Percentiles rank a stretch among this genome's conserved stretches.
Evolutionary conservation across 1,140 invertebrate genomes (phyloP).

Genomic region (Formica selysi): DNA sequence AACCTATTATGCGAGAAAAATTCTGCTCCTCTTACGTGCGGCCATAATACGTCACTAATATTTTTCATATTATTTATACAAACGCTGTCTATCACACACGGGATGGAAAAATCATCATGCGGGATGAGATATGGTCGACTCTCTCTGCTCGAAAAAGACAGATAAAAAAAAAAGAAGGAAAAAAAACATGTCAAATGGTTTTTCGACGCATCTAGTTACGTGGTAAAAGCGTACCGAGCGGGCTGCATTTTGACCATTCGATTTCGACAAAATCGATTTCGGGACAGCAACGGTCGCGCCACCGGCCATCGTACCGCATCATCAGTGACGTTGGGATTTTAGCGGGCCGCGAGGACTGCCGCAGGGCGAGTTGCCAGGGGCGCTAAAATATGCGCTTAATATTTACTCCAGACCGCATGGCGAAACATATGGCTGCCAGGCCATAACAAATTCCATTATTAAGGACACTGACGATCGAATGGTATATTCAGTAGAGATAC

Average conservation of each 20-base stretch:
- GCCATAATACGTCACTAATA: neutral
- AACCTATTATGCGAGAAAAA: neutral
- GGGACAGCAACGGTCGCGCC: slow-evolving; percentile 37
- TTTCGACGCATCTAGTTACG: slow-evolving; percentile 57
- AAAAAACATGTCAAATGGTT: slow-evolving; percentile 47
- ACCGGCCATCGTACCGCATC: slow-evolving; percentile 38
- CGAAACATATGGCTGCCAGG: slow-evolving; percentile 67
- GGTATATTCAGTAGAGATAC: neutral
- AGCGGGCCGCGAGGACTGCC: slow-evolving; percentile 50
- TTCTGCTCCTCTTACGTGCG: slow-evolving; percentile 8
- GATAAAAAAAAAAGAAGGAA: neutral
- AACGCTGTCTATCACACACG: neutral
- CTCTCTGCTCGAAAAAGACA: neutral
- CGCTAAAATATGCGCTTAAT: slow-evolving; percentile 73
- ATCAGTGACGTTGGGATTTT: slow-evolving; percentile 45
- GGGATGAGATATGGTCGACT: neutral
- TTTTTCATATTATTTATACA: slow-evolving; percentile 51
- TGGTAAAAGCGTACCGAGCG: slow-evolving; percentile 43
- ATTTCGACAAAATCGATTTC: slow-evolving; percentile 68
- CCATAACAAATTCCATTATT: slow-evolving; percentile 71
- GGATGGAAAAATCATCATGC: slow-evolving; percentile 17
- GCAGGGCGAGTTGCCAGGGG: slow-evolving; percentile 70
- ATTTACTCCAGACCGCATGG: slow-evolving; percentile 72
- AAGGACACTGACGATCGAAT: slow-evolving; percentile 68
- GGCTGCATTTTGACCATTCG: slow-evolving; percentile 60